These are phyloP conservation scores for Choreutis nemorana DNA, from an alignment of 2,888 invertebrate genomes.

Conservation along the genomic window DNA sequence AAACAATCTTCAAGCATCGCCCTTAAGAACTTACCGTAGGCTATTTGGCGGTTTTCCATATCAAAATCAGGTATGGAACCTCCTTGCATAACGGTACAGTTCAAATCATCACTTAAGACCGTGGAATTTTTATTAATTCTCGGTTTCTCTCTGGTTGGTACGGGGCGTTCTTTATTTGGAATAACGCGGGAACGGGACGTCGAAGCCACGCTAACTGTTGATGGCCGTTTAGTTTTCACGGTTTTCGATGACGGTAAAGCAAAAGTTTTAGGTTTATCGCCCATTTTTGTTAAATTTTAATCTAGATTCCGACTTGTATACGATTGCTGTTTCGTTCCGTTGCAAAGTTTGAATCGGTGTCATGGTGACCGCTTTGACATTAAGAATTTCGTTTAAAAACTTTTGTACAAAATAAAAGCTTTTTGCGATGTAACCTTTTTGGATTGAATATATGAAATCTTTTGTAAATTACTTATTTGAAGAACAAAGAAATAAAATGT, in stretches of 20 bases:
- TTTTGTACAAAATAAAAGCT: too few relatives aligned
- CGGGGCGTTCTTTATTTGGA: conserved; percentile 17
- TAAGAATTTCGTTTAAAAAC: too few relatives aligned
- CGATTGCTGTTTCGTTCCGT: conserved; percentile 25
- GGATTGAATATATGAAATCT: too few relatives aligned
- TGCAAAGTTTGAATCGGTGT: conserved; percentile 31
- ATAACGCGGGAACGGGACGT: conserved; percentile 21
- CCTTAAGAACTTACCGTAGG: conserved; percentile 40
- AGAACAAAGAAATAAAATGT: not conserved
- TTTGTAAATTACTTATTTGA: too few relatives aligned
- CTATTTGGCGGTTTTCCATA: conserved; percentile 29
- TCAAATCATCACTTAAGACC: conserved; percentile 14
- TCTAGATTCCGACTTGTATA: not conserved
- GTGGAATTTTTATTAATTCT: conserved; percentile 25
- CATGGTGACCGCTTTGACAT: conserved; percentile 40
- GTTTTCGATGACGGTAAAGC: conserved; percentile 21
- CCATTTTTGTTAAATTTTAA: conserved; percentile 18
- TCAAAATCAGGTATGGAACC: conserved; percentile 28
- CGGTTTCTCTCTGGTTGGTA: too few relatives aligned
- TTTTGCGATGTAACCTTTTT: too few relatives aligned
- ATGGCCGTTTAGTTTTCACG: conserved; percentile 24
- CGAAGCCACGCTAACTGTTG: conserved; percentile 18
- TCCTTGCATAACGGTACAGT: not conserved
- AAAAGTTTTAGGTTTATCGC: conserved; percentile 34
- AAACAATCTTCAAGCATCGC: conserved; percentile 43